phyloP scores from a whole-genome alignment of 1,140 invertebrate genomes.

The Apocrypta bakeri region DNA sequence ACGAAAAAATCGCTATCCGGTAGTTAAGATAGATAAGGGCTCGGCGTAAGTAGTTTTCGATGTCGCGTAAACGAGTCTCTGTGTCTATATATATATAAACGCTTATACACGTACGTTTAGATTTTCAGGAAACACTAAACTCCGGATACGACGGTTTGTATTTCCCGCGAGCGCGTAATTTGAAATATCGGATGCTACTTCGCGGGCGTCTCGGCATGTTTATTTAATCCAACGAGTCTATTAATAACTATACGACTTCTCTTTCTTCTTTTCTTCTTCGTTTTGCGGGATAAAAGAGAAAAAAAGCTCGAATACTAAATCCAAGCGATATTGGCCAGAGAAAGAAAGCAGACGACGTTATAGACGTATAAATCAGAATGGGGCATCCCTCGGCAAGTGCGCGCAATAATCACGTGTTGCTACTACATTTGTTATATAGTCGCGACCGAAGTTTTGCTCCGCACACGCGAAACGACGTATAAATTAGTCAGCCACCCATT shows the following conservation, averaged over 20 bases:
- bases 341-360: not conserved
- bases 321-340: not conserved
- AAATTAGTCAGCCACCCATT: not conserved
- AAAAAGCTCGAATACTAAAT: not conserved
- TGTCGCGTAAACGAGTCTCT: not conserved
- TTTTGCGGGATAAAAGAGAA: not conserved
- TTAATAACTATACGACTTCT: not conserved
- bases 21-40: not conserved
- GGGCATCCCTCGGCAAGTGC: not conserved
- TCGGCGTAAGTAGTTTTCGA: not conserved
- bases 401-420: not conserved
- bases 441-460: not conserved
- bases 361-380: constrained; percentile 6
- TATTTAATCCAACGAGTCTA: not conserved
- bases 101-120: not conserved
- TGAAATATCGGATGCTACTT: not conserved
- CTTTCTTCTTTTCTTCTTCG: too few relatives aligned
- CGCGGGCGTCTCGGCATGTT: too few relatives aligned
- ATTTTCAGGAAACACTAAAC: not conserved
- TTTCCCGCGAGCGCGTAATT: not conserved
- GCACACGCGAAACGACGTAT: not conserved
- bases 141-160: not conserved
- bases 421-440: constrained; percentile 13
- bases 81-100: too few relatives aligned
- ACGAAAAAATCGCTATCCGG: not conserved